Base-by-base conservation (phyloP, 2,113 vertebrate genomes). In the Blennius ocellaris region DNA sequence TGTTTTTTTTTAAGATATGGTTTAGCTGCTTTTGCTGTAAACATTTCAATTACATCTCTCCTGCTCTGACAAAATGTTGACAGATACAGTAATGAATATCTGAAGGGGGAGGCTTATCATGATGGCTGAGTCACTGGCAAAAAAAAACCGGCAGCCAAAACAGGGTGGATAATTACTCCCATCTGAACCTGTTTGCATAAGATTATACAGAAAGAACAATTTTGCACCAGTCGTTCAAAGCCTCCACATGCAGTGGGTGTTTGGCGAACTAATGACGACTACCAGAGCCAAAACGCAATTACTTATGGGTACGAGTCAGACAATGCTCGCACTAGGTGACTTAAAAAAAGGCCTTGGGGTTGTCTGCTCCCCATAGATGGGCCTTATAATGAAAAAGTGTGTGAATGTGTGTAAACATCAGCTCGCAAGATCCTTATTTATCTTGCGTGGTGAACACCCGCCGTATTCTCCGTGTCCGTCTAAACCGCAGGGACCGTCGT, bases 391-490 rank as follows among this genome's bases (percentile, higher is more conserved):
- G 57, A 82, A 69, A 66, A 75, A 75, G 73, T 57, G 70, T 86
- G 72, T 80, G 72, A 69, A 77, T 76, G 47, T 76, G 79, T 83
- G 66, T 78, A 84, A 87, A 87, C 71, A 75, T 76, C 66, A 80
- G 74, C 65, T 70, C 9, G 65, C 1, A 15, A 77, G 71, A 79
- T 84, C 36, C 60, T 72, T 81, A n/a, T 82, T 74, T 74, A 81
- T 85, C 78, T 81, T 30, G 55, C 69, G 58, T 69, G 7, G 71
- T 69, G 84, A 85, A 90, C 51, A 71, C 40, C 59, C 76, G 71
- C 69, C 39, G 75, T 48, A 45, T 77, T 69, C 44, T 69, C 60
- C 40, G 41, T 72, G 80, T 77, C 80, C 69, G 36, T 76, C 55
- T 15, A 9, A 69, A 67, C 60, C 41, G 1, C 11, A 0, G 84